phyloP scores from a whole-genome alignment of 2,797 vertebrate genomes.

The Xiphorhynchus erythropygius region DNA sequence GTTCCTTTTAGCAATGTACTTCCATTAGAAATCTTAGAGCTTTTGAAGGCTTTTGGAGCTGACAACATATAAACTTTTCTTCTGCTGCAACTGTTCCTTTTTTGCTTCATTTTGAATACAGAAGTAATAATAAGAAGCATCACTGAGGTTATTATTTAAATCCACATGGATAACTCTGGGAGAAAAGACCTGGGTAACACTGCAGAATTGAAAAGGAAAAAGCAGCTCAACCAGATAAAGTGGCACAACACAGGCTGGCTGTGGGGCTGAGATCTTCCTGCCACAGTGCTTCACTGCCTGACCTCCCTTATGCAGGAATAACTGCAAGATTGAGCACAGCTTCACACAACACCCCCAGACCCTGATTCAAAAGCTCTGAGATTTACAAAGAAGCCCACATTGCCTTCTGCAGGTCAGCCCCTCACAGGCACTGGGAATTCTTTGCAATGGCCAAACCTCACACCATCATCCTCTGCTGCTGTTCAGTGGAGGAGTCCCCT shows the following conservation, averaged over 20 bases:
- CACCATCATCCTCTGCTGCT: not conserved
- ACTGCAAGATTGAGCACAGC: not conserved
- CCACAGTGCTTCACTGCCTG: not conserved
- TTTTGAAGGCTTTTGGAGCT: not conserved
- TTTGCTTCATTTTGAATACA: not conserved
- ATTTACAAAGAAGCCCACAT: not conserved
- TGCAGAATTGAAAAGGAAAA: not conserved
- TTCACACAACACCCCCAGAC: not conserved
- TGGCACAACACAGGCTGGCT: not conserved
- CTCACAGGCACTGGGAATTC: not conserved
- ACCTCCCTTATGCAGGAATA: not conserved
- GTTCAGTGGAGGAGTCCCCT: fast-evolving
- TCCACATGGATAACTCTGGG: not conserved
- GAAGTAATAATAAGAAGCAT: not conserved
- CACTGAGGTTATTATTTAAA: not conserved
- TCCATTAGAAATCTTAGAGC: not conserved
- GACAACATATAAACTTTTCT: not conserved
- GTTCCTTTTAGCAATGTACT: not conserved
- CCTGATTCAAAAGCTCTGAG: not conserved
- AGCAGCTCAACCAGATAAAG: not conserved
- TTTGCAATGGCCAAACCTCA: not conserved
- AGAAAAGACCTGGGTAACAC: not conserved
- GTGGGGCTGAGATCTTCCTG: not conserved
- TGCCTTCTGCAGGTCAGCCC: not conserved
- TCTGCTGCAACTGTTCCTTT: not conserved